phyloP scores from a whole-genome alignment of 1,140 invertebrate genomes.

The Halesus radiatus region DNA sequence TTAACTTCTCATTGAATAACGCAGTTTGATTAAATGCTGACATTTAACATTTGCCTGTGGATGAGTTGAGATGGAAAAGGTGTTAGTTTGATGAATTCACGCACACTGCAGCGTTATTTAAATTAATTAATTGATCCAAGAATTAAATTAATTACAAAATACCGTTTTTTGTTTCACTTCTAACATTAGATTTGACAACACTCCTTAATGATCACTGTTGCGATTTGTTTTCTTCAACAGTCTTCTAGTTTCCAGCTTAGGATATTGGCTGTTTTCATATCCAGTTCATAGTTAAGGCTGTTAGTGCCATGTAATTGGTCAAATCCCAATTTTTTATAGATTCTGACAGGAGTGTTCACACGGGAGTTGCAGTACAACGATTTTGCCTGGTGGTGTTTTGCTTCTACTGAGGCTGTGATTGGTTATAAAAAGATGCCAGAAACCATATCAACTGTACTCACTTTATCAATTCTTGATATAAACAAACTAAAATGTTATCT shows the following conservation, averaged over 20 bases:
- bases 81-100: too few relatives aligned
- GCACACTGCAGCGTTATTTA: neutral
- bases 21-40: constrained; percentile 20
- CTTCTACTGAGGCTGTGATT: neutral
- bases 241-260: neutral
- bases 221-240: neutral
- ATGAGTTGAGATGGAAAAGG: too few relatives aligned
- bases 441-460: too few relatives aligned
- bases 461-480: too few relatives aligned
- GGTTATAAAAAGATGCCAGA: neutral
- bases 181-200: too few relatives aligned
- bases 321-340: neutral
- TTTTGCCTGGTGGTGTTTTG: neutral
- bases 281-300: neutral
- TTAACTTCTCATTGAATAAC: neutral
- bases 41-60: constrained; percentile 4
- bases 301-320: too few relatives aligned
- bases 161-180: too few relatives aligned
- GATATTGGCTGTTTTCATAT: neutral
- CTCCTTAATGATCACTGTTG: too few relatives aligned
- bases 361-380: neutral
- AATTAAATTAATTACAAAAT: too few relatives aligned
- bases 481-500: too few relatives aligned
- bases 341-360: neutral
- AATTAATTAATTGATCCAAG: neutral